phyloP scores from a whole-genome alignment of 2,797 vertebrate species.

The Melanotaenia pygmaea region DNA sequence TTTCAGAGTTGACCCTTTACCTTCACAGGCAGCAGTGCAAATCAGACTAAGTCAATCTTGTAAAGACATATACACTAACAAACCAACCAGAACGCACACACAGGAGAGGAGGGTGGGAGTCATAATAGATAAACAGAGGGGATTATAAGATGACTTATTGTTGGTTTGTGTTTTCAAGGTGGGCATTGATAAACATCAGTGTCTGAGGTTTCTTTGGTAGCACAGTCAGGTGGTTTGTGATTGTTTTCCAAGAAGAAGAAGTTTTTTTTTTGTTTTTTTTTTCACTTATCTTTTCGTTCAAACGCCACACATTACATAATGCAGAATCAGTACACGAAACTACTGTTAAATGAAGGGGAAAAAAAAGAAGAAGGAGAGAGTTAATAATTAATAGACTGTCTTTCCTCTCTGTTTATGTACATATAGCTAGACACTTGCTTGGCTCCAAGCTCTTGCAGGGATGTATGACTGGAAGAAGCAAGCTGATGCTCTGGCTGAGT shows the following conservation, averaged over 20 bases:
- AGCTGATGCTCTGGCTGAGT: constrained; percentile 43
- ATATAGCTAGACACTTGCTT: constrained; percentile 80
- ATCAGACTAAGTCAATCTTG: constrained; percentile 87
- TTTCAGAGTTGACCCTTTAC: constrained; percentile 29
- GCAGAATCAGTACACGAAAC: constrained; percentile 83
- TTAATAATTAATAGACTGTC: constrained; percentile 67
- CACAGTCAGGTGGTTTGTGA: constrained; percentile 85
- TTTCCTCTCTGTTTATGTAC: constrained; percentile 80
- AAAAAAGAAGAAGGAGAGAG: constrained; percentile 41
- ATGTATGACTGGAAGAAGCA: constrained; percentile 53
- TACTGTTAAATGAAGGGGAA: constrained; percentile 66
- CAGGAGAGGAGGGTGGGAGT: constrained; percentile 17
- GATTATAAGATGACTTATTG: constrained; percentile 22
- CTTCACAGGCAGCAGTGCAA: constrained; percentile 89
- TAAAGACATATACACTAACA: constrained; percentile 83
- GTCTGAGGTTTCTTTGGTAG: constrained; percentile 95
- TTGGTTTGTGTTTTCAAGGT: constrained; percentile 32
- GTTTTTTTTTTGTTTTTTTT: constrained; percentile 21
- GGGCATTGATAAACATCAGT: constrained; percentile 79
- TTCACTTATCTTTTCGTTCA: constrained; percentile 55
- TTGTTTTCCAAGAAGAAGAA: constrained; percentile 58
- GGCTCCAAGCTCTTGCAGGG: constrained; percentile 85
- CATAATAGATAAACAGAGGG: background rate
- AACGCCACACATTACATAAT: constrained; percentile 80
- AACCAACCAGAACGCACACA: constrained; percentile 36